Base-by-base conservation (phyloP, 2,797 vertebrate species). In the Eulemur coronatus region DNA sequence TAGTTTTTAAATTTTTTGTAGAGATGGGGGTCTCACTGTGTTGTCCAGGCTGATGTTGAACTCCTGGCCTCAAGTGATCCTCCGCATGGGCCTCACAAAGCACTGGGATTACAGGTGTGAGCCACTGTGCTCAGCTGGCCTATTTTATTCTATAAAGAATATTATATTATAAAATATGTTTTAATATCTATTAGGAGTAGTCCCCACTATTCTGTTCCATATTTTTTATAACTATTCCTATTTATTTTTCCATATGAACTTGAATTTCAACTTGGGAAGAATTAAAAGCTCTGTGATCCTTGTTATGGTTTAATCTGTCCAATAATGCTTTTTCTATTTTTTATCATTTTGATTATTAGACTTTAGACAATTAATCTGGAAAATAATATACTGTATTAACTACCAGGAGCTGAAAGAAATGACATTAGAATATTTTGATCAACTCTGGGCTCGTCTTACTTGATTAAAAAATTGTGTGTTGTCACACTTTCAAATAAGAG, bases 201-300 rank as follows among this genome's bases (percentile, higher is more conserved):
- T 73, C 1, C 28, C 9, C 11, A 41, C 38, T 63, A 30, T 28
- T 89, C 13, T 78, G 17, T 84, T 93, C 80, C 20, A 73, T 69
- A 79, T 41, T 35, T 85, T 81, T 85, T 55, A 30, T 94, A 85
- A 50, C 28, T 67, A 46, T 84, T 91, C 28, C 61, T 92, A 15
- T 55, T 65, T 43, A 28, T 76, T 86, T 52, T 87, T 63, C 48
- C 28, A 48, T 55, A 2, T 35, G 57, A 93, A 69, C n/a, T 76
- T 95, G 69, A 92, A 65, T 92, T 96, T 76, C n/a, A 90, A 4
- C n/a, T 93, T 79, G 48, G 41, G 80, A 93, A 92, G 92, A 87
- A 65, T 46, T 75, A 52, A 79, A 86, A 70, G 18, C 26, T 84
- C 52, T 65, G 1, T 73, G 63, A 82, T 89, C 26, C 4, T 43